These are phyloP conservation scores for Pseudachorutes palmiensis DNA, from an alignment of 1,140 invertebrate genomes.

Conservation along the genomic window DNA sequence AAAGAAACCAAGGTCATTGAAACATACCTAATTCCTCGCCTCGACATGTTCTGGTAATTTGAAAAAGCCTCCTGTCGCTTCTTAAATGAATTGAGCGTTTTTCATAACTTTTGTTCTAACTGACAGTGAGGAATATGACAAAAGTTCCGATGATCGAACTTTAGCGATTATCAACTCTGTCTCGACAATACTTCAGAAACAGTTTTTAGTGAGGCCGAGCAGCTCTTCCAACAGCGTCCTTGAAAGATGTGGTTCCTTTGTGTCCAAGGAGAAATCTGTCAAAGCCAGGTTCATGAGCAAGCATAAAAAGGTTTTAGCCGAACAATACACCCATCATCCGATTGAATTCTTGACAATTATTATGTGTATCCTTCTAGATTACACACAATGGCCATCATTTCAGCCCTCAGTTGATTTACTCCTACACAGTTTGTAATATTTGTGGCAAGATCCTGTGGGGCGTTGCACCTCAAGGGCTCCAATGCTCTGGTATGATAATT, in stretches of 20 bases:
- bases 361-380: conserved; percentile 43
- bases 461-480: conserved; percentile 78
- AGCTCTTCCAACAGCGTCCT: conserved; percentile 47
- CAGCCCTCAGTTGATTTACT: conserved; percentile 75
- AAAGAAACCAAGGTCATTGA: conserved; percentile 69
- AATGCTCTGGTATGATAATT: conserved; percentile 22
- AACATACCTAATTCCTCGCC: conserved; percentile 59
- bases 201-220: conserved; percentile 55
- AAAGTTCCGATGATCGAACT: conserved; percentile 58
- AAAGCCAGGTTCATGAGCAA: conserved; percentile 62
- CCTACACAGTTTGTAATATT: conserved; percentile 82
- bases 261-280: conserved; percentile 74
- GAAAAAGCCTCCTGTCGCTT: too few species aligned
- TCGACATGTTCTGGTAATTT: conserved; percentile 61
- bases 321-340: background rate
- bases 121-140: conserved; percentile 61
- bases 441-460: conserved; percentile 89
- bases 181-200: conserved; percentile 65
- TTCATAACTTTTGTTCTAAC: conserved; percentile 29
- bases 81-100: background rate
- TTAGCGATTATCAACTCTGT: conserved; percentile 66
- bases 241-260: conserved; percentile 65
- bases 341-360: background rate
- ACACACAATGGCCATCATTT: conserved; percentile 81
- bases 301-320: conserved; percentile 52